Conservation (phyloP, 2,888 invertebrate genomes). For the Rhaphigaster nebulosa region DNA sequence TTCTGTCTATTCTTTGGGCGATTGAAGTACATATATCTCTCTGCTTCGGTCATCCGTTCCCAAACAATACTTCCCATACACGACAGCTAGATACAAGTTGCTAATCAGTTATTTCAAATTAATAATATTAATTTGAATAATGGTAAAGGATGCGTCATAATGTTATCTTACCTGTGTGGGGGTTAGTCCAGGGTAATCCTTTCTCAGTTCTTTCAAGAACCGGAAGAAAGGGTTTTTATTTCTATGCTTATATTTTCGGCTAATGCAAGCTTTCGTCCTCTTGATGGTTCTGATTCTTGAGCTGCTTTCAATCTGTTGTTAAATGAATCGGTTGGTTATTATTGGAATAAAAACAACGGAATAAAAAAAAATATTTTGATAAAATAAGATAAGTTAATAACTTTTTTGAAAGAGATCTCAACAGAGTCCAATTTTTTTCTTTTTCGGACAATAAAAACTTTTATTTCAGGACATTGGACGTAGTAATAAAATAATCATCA, state of each 20-base stretch:
- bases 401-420: no score
- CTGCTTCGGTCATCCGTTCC: background rate
- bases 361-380: background rate
- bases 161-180: background rate
- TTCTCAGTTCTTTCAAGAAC: conserved; percentile 12
- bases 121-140: background rate
- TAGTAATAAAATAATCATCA: background rate
- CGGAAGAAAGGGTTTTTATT: background rate
- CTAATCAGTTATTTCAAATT: background rate
- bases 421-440: no score
- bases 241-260: background rate
- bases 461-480: no score
- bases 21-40: background rate
- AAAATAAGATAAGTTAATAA: no score
- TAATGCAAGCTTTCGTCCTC: background rate
- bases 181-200: background rate
- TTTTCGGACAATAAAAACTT: no score
- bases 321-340: background rate
- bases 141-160: no score
- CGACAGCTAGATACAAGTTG: background rate
- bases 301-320: background rate
- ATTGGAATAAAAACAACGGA: background rate
- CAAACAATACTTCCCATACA: conserved; percentile 2
- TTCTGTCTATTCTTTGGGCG: background rate
- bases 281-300: background rate